phyloP scores from a whole-genome alignment of 1,140 invertebrate genomes.

The Heliconius hewitsoni region DNA sequence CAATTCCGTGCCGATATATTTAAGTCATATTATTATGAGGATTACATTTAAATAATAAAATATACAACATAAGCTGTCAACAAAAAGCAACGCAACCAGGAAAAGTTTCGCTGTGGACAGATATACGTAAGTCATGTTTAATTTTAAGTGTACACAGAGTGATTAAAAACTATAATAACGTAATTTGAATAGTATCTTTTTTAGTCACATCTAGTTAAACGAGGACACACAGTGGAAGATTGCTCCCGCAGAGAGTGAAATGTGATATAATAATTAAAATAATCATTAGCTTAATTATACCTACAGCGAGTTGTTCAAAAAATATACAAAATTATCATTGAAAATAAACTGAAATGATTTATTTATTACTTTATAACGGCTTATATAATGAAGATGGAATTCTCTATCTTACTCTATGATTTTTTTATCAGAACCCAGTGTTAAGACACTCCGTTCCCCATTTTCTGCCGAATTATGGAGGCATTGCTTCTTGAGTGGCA shows the following conservation, averaged over 20 bases:
- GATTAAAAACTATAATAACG: not conserved
- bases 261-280: conserved; percentile 42
- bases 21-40: too few species aligned
- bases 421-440: too few species aligned
- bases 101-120: too few species aligned
- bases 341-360: not conserved
- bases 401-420: not conserved
- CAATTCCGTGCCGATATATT: too few species aligned
- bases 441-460: too few species aligned
- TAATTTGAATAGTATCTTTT: not conserved
- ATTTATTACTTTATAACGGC: not conserved
- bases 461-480: too few species aligned
- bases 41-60: too few species aligned
- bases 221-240: conserved; percentile 8
- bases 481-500: too few species aligned
- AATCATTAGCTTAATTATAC: conserved; percentile 45
- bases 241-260: conserved; percentile 62
- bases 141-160: not conserved
- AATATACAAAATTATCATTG: not conserved
- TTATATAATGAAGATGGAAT: not conserved
- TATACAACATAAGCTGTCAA: too few species aligned
- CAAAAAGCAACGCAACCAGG: too few species aligned
- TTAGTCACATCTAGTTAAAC: conserved; percentile 11
- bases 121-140: too few species aligned
- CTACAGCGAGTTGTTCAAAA: conserved; percentile 33